Percentiles rank a stretch among this genome's conserved stretches.
phyloP scores from a whole-genome alignment of 2,888 invertebrate species.

The Boloria euphrosyne region DNA sequence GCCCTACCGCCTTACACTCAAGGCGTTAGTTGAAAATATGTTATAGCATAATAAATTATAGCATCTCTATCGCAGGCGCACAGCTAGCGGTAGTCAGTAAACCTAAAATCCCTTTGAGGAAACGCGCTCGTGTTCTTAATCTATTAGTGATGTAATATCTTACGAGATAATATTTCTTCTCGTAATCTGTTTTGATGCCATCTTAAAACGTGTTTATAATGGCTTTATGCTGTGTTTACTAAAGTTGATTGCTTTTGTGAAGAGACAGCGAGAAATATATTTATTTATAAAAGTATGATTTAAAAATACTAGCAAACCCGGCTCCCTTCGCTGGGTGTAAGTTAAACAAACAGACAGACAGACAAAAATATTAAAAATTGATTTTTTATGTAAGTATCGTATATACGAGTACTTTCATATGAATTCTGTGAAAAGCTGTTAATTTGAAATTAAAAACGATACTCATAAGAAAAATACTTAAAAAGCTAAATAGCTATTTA shows the following conservation, averaged over 20 bases:
- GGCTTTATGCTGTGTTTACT: not conserved
- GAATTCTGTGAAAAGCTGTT: no score
- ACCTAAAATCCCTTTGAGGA: slow-evolving; percentile 49
- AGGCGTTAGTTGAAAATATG: not conserved
- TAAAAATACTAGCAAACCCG: no score
- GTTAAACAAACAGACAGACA: no score
- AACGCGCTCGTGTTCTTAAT: slow-evolving; percentile 21
- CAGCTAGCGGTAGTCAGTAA: not conserved
- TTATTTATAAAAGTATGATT: not conserved
- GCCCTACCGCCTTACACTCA: no score
- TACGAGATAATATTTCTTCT: slow-evolving; percentile 15
- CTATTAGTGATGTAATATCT: slow-evolving; percentile 30
- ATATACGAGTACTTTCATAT: no score
- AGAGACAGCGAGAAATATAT: not conserved
- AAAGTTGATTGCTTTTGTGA: not conserved
- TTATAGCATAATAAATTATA: not conserved
- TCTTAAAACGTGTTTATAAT: slow-evolving; percentile 14
- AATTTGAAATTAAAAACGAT: no score
- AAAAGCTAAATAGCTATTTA: no score
- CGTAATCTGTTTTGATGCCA: slow-evolving; percentile 11
- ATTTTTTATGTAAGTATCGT: no score
- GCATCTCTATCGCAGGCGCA: not conserved
- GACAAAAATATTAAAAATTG: no score
- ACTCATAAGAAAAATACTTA: no score
- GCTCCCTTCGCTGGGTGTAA: no score